Percentiles rank a stretch among this genome's conserved stretches.
phyloP scores from a whole-genome alignment of 2,797 vertebrate species.

The Masticophis lateralis region DNA sequence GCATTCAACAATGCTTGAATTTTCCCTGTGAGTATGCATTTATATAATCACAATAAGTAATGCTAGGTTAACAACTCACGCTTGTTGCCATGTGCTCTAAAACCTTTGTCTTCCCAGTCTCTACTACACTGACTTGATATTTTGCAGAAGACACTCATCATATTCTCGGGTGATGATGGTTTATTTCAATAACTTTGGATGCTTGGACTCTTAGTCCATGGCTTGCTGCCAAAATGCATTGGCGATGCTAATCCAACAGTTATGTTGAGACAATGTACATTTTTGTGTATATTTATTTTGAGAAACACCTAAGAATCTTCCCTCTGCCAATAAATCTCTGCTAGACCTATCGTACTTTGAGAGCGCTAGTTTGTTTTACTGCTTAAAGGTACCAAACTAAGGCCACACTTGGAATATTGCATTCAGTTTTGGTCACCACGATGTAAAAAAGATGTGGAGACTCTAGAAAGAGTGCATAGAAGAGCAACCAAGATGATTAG shows the following conservation, averaged over 20 bases:
- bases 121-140: not conserved
- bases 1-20: not conserved
- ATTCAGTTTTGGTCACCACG: no score
- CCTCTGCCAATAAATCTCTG: not conserved
- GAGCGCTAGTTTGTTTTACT: not conserved
- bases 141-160: not conserved
- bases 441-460: no score
- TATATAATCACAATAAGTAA: not conserved
- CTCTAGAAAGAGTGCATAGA: no score
- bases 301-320: not conserved
- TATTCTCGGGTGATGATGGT: not conserved
- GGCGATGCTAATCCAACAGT: not conserved
- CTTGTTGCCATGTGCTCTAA: not conserved
- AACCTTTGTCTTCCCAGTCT: not conserved
- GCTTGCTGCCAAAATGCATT: not conserved
- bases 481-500: no score
- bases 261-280: not conserved
- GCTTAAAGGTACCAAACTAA: not conserved
- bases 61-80: not conserved
- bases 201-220: not conserved
- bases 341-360: not conserved
- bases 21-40: not conserved
- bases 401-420: no score
- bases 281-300: not conserved
- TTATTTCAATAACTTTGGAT: not conserved